Base-by-base conservation (phyloP, 2,888 invertebrate species). In the Napeogenes inachia region DNA sequence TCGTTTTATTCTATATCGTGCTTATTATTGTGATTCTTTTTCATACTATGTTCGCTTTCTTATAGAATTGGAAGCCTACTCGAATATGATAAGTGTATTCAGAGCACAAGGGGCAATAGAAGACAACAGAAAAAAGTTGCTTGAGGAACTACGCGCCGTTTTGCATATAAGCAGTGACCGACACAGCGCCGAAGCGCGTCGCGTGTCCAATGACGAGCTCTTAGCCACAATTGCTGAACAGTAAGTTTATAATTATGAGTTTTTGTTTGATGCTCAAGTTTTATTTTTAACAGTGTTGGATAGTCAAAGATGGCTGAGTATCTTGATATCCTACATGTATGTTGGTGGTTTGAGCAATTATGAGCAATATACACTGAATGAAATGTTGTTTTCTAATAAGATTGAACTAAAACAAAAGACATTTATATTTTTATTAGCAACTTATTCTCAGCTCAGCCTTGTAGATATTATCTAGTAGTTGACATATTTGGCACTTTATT, bases 121-220 rank as follows among this genome's bases (percentile, higher is more conserved):
- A 80, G 94, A 94, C 77, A 95, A 95, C 78, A 97, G 97, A 92
- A 94, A 94, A 80, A 95, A 94, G 85, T 87, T 97, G 75, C 91
- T 98, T 59, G 94, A 95, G 81, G 96, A 97, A 79, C 92, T 97
- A 72, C 94, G 96, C 78, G 92, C 93, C 81, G 92, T 94, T 79
- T 93, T 95, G 83, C 96, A 96, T 87, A 97, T 98, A 84, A 94
- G 96, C 67, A 94, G 94, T 80, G 98, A 98, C 85, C 92, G 98
- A 73, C 98, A 98, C 87, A 94, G 96, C 77, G 97, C 97, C 61
- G 98, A 98, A 91, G 94, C 97, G 73, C 93, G 98, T 73, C 93
- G 98, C 84, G 98, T 96, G 75, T 95, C 96, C 62, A 98, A 97
- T 88, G 98, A 98, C 89, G 97, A 98, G 83, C 93, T 95, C 82